Conservation (phyloP, 2,888 invertebrate species). For the Norana najaformis region DNA sequence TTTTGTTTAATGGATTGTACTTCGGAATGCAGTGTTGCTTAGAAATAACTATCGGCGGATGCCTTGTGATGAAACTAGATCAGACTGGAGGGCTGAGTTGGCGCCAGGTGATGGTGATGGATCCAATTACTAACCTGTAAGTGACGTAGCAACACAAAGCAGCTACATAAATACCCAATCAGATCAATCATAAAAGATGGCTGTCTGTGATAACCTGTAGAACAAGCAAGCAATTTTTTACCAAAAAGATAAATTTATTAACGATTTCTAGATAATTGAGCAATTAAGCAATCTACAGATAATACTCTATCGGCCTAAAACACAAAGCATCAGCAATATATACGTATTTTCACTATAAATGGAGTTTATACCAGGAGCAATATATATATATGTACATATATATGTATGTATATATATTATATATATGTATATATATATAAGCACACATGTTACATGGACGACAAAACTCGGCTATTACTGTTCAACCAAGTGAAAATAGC, state of each 20-base stretch:
- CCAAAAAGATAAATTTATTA: neutral
- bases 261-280: constrained; percentile 7
- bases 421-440: neutral
- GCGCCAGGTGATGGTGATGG: no score
- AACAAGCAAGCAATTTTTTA: neutral
- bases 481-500: neutral
- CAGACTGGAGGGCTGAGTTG: no score
- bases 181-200: neutral
- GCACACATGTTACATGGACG: neutral
- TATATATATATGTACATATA: neutral
- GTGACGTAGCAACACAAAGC: no score
- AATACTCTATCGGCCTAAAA: neutral
- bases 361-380: neutral
- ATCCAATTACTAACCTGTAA: no score
- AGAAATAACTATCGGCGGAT: no score
- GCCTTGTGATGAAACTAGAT: no score
- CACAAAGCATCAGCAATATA: neutral
- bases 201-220: neutral
- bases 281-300: neutral
- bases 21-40: no score
- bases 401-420: neutral
- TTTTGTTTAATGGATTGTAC: no score
- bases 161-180: no score
- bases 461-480: neutral
- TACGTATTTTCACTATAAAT: neutral